phyloP scores from a whole-genome alignment of 2,113 vertebrate species.

The Centropristis striata region DNA sequence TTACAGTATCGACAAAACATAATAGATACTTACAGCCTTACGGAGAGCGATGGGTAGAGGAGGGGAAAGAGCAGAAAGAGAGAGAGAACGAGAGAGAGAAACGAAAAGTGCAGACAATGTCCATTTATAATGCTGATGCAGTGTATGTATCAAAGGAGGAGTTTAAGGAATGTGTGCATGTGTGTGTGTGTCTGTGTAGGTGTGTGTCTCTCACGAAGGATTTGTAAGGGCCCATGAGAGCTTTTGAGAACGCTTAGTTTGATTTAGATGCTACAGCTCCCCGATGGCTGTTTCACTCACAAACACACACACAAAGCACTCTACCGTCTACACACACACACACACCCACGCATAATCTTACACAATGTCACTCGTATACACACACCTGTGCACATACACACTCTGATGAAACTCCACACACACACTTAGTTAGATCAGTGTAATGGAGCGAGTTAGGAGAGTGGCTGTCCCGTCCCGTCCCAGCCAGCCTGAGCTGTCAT shows the following conservation, averaged over 20 bases:
- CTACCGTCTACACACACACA: conserved; percentile 20
- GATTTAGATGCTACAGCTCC: conserved; percentile 90
- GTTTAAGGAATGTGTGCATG: conserved; percentile 80
- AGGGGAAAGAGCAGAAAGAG: conserved; percentile 39
- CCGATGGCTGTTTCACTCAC: conserved; percentile 54
- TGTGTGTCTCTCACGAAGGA: conserved; percentile 80
- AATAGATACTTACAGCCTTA: conserved; percentile 94
- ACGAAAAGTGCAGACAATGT: conserved; percentile 85
- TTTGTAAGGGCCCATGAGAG: conserved; percentile 89
- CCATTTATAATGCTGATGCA: conserved; percentile 94
- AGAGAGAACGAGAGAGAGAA: conserved; percentile 34
- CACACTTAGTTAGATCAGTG: conserved; percentile 40
- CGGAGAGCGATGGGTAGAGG: conserved; percentile 83
- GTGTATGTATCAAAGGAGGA: conserved; percentile 86
- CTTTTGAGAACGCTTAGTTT: conserved; percentile 93
- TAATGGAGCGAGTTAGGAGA: conserved; percentile 84
- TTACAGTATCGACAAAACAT: conserved; percentile 99
- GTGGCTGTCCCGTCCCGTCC: conserved; percentile 79
- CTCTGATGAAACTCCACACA: neutral
- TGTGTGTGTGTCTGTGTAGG: neutral
- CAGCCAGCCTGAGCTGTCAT: conserved; percentile 88
- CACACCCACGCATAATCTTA: conserved; percentile 13
- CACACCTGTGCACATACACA: conserved; percentile 36
- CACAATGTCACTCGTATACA: conserved; percentile 30
- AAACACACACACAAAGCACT: conserved; percentile 38